Evolutionary conservation across 2,888 invertebrate genomes (phyloP).

Genomic region (Lamellibrachia columna): DNA sequence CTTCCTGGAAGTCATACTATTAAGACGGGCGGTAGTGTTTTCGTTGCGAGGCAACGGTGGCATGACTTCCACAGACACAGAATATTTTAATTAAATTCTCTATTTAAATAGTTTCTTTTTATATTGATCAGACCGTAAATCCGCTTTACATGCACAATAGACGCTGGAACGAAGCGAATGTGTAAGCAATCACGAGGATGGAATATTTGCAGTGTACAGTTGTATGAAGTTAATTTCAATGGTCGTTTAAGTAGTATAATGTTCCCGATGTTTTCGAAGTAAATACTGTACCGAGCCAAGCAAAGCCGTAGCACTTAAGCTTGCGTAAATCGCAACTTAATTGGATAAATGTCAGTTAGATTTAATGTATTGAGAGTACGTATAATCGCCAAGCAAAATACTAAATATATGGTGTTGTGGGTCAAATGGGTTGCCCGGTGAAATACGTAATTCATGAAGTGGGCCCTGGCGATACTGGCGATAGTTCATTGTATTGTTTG

Average conservation of each 20-base stretch:
- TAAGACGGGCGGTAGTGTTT: neutral
- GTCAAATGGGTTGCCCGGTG: no score
- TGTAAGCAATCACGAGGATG: neutral
- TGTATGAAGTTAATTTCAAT: neutral
- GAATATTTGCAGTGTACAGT: neutral
- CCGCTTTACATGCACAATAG: neutral
- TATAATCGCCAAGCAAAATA: no score
- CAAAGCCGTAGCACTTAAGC: no score
- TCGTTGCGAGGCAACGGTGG: neutral
- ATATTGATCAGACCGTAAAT: neutral
- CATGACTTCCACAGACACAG: neutral
- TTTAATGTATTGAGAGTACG: no score
- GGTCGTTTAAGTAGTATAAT: neutral
- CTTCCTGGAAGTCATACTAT: neutral
- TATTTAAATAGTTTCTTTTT: neutral
- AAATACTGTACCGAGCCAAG: neutral
- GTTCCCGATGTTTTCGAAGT: neutral
- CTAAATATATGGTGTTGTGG: no score
- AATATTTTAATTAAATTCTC: neutral
- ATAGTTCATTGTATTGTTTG: no score
- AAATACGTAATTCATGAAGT: no score
- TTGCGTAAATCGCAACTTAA: no score
- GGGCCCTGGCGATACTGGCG: no score
- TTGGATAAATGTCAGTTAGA: no score
- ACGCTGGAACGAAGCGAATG: neutral